Evolutionary conservation across 1,140 invertebrate species (phyloP), one percentile per base, ranked within the genome.

Genomic region (Drosophila busckii): DNA sequence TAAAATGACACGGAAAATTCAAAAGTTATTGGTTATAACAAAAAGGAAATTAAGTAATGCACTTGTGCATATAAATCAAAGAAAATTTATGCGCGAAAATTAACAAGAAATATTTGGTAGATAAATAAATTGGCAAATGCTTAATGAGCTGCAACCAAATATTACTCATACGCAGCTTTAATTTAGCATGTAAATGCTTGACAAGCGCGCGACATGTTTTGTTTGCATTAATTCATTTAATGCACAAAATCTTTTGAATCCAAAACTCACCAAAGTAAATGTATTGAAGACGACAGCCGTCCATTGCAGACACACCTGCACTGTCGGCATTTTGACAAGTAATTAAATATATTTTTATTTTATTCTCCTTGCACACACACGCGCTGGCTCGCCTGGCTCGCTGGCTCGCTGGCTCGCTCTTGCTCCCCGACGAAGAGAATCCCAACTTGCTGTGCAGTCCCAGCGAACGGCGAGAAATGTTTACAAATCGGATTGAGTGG

Each of bases 401-500:
- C n/a, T n/a, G n/a, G n/a, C n/a, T n/a, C n/a, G n/a, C n/a, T n/a
- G n/a, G n/a, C n/a, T n/a, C n/a, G n/a, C n/a, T n/a, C n/a, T n/a
- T n/a, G n/a, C n/a, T n/a, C 23, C 20, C 26, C 26, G 26, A 15
- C 48, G 28, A 31, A 34, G 66, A 64, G 53, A 67, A 53, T n/a
- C 34, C 42, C 53, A 58, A 61, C 52, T 55, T 44, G 53, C n/a
- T n/a, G n/a, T 29, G 37, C 53, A 49, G 32, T 45, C 31, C 49
- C 15, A 56, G 52, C 26, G 59, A 64, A 50, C 61, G 38, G 45
- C 49, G 64, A 50, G 45, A 83, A 82, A 69, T 82, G 75, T 82
- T 82, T 82, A 82, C 75, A 82, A 83, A 60, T 75, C 65, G 65
- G 56, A n/a, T 45, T 66, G 76, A 82, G 76, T 80, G 64, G 58